Percentiles rank a stretch among this genome's conserved stretches.
These are phyloP conservation scores for Lophura nycthemera DNA, from an alignment of 2,113 vertebrate genomes.

Conservation along the genomic window DNA sequence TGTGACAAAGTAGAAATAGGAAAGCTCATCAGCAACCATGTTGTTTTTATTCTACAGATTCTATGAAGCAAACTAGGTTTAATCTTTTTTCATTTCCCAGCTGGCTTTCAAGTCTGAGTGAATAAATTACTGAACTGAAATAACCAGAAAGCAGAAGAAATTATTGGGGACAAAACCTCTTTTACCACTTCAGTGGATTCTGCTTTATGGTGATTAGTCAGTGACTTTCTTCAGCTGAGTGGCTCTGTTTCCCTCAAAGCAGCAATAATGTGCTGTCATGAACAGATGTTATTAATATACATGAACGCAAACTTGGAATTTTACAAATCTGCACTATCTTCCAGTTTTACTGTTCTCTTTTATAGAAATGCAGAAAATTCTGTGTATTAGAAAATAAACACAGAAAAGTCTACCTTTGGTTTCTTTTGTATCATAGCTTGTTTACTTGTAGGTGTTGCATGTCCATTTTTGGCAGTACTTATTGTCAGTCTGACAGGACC, in stretches of 20 bases:
- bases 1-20: neutral
- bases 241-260: neutral
- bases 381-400: neutral
- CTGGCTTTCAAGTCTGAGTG: neutral
- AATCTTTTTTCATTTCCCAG: neutral
- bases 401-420: neutral
- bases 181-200: conserved; percentile 27
- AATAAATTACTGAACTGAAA: neutral
- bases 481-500: neutral
- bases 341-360: neutral
- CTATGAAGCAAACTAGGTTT: neutral
- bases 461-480: neutral
- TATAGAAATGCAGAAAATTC: neutral
- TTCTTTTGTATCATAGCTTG: neutral
- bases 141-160: neutral
- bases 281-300: neutral
- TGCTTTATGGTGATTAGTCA: neutral
- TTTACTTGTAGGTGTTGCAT: neutral
- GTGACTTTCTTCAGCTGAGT: neutral
- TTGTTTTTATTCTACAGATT: neutral
- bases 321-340: neutral
- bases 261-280: neutral
- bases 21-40: neutral
- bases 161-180: neutral
- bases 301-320: neutral